Evolutionary conservation across 2,888 invertebrate genomes (phyloP).

Genomic region (Cactoblastis cactorum): DNA sequence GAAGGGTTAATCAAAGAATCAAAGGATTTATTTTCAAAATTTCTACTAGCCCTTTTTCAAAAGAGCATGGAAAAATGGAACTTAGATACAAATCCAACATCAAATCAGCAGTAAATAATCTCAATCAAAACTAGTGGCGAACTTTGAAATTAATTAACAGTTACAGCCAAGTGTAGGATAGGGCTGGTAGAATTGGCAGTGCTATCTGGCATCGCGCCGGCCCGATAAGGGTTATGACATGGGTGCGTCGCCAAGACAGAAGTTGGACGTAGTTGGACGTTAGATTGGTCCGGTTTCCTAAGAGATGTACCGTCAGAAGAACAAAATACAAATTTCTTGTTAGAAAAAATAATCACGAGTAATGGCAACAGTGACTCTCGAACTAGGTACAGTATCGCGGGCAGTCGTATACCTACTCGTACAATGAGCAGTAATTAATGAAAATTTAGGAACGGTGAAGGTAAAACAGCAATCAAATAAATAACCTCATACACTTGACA

Average conservation of each 20-base stretch:
- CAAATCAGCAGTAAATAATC: constrained; percentile 32
- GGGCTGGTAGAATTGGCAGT: constrained; percentile 54
- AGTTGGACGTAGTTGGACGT: constrained; percentile 32
- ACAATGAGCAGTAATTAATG: too few species aligned
- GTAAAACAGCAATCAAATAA: too few species aligned
- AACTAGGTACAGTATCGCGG: too few species aligned
- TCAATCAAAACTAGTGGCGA: constrained; percentile 19
- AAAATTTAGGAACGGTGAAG: too few species aligned
- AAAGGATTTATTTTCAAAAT: too few species aligned
- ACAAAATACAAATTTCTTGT: not conserved
- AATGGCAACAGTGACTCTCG: too few species aligned
- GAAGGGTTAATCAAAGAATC: too few species aligned
- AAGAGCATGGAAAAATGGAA: too few species aligned
- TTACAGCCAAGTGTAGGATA: constrained; percentile 37
- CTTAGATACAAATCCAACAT: not conserved
- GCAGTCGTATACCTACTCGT: too few species aligned
- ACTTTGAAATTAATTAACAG: constrained; percentile 63
- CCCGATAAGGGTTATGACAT: constrained; percentile 51
- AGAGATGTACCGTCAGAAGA: constrained; percentile 24
- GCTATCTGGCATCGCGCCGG: constrained; percentile 46
- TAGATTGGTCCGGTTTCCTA: constrained; percentile 26
- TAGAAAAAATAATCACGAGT: not conserved
- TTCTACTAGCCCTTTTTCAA: too few species aligned
- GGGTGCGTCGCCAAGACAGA: constrained; percentile 37
- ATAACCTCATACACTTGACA: too few species aligned